Conservation (phyloP, 1,140 invertebrate genomes). For the Drosophila parabipectinata region DNA sequence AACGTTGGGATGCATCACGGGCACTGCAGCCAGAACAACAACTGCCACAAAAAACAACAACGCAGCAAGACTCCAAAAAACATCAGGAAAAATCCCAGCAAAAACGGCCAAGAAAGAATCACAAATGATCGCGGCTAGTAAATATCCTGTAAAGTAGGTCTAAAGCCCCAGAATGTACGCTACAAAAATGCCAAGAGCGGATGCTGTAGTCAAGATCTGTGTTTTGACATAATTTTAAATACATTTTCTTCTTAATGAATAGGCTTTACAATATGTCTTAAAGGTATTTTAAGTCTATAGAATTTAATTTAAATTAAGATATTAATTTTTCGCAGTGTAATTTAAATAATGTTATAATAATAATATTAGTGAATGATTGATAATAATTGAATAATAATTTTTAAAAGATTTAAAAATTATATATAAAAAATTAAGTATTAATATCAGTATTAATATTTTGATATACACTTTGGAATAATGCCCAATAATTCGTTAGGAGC, state of each 20-base stretch:
- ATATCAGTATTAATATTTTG: not conserved
- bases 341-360: too few species aligned
- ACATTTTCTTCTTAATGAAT: too few species aligned
- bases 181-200: not conserved
- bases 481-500: not conserved
- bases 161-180: conserved; percentile 2
- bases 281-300: too few species aligned
- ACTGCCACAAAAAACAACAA: conserved; percentile 30
- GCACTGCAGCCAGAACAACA: conserved; percentile 41
- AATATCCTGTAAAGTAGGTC: conserved; percentile 11
- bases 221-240: too few species aligned
- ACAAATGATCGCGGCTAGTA: conserved; percentile 2
- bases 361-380: too few species aligned
- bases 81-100: conserved; percentile 44
- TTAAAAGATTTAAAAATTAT: too few species aligned
- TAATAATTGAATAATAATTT: too few species aligned
- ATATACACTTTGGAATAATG: not conserved
- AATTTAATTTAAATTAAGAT: too few species aligned
- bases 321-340: too few species aligned
- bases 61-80: conserved; percentile 37
- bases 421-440: too few species aligned
- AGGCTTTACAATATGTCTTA: too few species aligned
- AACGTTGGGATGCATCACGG: conserved; percentile 69
- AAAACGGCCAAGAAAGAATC: conserved; percentile 27
- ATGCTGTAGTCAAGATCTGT: too few species aligned